Conservation (phyloP, 1,140 invertebrate species). For the Popillia japonica region DNA sequence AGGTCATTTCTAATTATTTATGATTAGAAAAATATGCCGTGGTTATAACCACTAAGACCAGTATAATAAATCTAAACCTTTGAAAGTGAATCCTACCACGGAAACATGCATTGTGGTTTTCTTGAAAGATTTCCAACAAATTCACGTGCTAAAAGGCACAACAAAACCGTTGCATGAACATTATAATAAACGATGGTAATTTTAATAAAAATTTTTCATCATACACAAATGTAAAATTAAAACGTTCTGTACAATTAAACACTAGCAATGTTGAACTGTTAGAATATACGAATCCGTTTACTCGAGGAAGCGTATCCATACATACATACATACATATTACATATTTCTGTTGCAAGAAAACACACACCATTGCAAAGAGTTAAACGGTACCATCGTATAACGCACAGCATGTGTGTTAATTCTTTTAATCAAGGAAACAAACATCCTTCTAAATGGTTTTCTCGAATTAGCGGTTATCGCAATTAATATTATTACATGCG, state of each 20-base stretch:
- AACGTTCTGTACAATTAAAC: conserved; percentile 5
- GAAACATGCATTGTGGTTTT: too few relatives aligned
- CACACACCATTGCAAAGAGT: not conserved
- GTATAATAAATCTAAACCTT: too few relatives aligned
- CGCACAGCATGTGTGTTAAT: not conserved
- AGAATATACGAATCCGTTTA: not conserved
- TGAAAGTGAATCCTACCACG: too few relatives aligned
- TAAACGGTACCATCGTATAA: not conserved
- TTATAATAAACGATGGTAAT: not conserved
- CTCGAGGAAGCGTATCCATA: not conserved
- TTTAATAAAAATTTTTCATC: not conserved
- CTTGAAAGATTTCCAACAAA: too few relatives aligned
- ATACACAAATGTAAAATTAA: not conserved
- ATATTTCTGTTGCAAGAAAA: too few relatives aligned
- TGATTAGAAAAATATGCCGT: too few relatives aligned
- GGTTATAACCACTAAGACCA: too few relatives aligned
- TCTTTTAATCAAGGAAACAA: conserved; percentile 11
- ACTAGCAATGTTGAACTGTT: not conserved
- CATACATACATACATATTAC: not conserved
- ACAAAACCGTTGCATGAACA: not conserved
- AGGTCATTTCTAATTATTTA: too few relatives aligned
- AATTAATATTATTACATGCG: not conserved
- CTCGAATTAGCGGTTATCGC: not conserved
- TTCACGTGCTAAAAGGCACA: too few relatives aligned
- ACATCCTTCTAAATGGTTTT: not conserved